A percentile compares a stretch with the other conserved stretches of the same genome.
phyloP scores from a whole-genome alignment of 2,113 vertebrate species.

The Spizaetus ornatus region DNA sequence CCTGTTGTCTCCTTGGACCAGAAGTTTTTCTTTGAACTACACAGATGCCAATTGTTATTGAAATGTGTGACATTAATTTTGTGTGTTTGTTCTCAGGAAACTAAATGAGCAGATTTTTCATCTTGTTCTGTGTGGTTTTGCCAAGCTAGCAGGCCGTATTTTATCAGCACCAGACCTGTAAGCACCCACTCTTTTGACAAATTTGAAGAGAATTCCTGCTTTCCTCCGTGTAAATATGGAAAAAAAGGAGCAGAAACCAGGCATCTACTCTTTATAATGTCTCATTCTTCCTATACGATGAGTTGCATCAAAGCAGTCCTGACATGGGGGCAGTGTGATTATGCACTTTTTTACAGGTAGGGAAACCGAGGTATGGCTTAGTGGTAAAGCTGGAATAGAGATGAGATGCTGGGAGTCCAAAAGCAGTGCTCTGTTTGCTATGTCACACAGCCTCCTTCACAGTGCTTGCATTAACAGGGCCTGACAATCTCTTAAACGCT shows the following conservation, averaged over 20 bases:
- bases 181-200: not conserved
- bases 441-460: not conserved
- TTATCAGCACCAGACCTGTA: not conserved
- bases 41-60: not conserved
- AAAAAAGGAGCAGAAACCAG: not conserved
- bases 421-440: not conserved
- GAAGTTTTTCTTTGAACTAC: constrained; percentile 22
- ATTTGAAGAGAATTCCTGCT: not conserved
- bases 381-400: not conserved
- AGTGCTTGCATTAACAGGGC: not conserved
- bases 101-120: constrained; percentile 30
- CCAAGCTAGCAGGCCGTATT: constrained; percentile 11
- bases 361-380: not conserved
- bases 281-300: not conserved
- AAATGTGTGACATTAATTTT: constrained; percentile 19
- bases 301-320: not conserved
- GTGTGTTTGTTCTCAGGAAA: constrained; percentile 38
- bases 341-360: not conserved
- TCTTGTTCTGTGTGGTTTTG: not conserved
- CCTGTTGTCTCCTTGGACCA: constrained; percentile 37
- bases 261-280: not conserved
- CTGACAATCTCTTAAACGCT: not conserved
- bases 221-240: not conserved
- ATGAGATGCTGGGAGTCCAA: not conserved
- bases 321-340: not conserved